These are phyloP conservation scores for Myzus persicae DNA, from an alignment of 1,140 invertebrate species.

Conservation along the genomic window DNA sequence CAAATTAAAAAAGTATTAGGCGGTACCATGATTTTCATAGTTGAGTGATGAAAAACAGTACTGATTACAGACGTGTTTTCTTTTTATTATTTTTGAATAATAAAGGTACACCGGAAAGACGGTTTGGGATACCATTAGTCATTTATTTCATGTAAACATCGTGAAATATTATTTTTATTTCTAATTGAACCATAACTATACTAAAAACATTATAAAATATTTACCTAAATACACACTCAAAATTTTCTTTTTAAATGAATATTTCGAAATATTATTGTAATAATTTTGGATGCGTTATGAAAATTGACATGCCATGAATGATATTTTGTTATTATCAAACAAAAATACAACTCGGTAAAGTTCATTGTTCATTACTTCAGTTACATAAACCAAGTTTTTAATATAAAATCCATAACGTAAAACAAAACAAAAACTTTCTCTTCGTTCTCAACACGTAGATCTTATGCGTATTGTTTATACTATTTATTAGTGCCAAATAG, in stretches of 20 bases:
- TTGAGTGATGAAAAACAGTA: background rate
- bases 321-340: background rate
- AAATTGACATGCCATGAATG: background rate
- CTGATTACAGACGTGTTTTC: background rate
- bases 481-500: background rate
- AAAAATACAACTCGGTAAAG: background rate
- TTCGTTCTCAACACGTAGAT: background rate
- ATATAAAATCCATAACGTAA: background rate
- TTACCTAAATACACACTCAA: background rate
- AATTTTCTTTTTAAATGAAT: background rate
- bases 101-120: background rate
- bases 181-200: background rate
- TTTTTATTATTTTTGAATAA: conserved; percentile 22
- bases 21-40: background rate
- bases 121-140: background rate
- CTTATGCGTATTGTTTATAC: background rate
- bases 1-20: conserved; percentile 11
- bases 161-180: too few species aligned
- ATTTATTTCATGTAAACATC: background rate
- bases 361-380: background rate
- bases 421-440: background rate
- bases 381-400: background rate
- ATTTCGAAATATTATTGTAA: background rate
- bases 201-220: background rate
- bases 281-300: background rate